phyloP scores from a whole-genome alignment of 1,140 invertebrate genomes.

The Acyrthosiphon pisum region DNA sequence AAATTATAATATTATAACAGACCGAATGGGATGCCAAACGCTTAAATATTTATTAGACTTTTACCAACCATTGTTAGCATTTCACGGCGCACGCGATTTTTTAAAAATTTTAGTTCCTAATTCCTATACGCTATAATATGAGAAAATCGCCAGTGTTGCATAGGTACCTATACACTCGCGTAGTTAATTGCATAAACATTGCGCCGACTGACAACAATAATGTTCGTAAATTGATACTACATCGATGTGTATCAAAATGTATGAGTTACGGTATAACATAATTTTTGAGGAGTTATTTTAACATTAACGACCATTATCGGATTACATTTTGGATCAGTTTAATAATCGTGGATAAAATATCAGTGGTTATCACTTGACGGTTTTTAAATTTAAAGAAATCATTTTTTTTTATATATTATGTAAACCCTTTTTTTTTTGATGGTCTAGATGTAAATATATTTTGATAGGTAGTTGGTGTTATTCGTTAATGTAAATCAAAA shows the following conservation, averaged over 20 bases:
- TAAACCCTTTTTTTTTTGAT: neutral
- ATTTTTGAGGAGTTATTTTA: neutral
- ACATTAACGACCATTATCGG: neutral
- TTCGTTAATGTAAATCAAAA: neutral
- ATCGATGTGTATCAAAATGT: neutral
- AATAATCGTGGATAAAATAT: neutral
- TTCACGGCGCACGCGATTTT: neutral
- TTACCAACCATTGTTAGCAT: neutral
- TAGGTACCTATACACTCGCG: no score
- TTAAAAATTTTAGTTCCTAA: neutral
- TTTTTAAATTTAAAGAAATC: neutral
- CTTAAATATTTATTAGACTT: neutral
- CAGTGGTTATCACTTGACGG: no score
- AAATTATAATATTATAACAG: neutral
- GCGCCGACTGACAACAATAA: neutral
- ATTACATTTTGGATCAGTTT: no score
- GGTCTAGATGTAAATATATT: neutral
- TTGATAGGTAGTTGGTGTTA: no score
- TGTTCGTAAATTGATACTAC: accelerated
- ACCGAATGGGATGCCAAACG: neutral
- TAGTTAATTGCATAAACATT: neutral
- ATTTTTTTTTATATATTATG: neutral
- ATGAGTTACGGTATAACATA: neutral
- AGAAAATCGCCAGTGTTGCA: neutral
- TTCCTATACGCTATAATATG: neutral